A percentile compares a stretch with the other conserved stretches of the same genome.
Conservation (phyloP, 2,888 invertebrate species). For the Cylindroiulus punctatus region DNA sequence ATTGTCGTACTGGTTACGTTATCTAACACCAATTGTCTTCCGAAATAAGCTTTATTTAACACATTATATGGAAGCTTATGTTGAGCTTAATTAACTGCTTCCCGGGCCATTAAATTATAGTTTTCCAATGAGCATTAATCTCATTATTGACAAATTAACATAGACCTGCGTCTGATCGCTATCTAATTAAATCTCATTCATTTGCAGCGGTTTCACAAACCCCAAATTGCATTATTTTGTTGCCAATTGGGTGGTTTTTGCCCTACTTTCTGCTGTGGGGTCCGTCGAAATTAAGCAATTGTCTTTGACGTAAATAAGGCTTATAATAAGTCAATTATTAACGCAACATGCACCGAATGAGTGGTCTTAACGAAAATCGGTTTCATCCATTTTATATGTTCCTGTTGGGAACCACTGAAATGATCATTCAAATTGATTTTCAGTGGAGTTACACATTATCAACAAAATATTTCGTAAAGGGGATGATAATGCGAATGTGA, state of each 20-base stretch:
- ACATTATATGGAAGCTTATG: background rate
- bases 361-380: background rate
- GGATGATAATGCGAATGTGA: background rate
- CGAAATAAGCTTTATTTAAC: background rate
- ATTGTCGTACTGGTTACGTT: background rate
- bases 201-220: background rate
- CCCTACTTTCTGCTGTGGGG: background rate
- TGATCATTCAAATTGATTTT: conserved; percentile 23
- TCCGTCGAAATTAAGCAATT: conserved; percentile 13
- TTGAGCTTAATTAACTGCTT: background rate
- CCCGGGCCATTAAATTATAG: background rate
- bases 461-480: background rate
- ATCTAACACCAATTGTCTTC: background rate
- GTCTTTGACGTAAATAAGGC: background rate
- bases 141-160: background rate
- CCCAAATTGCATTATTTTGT: background rate
- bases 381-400: background rate
- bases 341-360: background rate
- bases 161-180: background rate
- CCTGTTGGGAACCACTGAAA: background rate
- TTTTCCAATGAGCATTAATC: conserved; percentile 6
- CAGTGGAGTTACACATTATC: background rate
- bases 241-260: conserved; percentile 17
- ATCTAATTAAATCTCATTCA: background rate
- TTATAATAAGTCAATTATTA: conserved; percentile 41